phyloP scores from a whole-genome alignment of 2,888 invertebrate genomes.

The Microctonus aethiopoides region DNA sequence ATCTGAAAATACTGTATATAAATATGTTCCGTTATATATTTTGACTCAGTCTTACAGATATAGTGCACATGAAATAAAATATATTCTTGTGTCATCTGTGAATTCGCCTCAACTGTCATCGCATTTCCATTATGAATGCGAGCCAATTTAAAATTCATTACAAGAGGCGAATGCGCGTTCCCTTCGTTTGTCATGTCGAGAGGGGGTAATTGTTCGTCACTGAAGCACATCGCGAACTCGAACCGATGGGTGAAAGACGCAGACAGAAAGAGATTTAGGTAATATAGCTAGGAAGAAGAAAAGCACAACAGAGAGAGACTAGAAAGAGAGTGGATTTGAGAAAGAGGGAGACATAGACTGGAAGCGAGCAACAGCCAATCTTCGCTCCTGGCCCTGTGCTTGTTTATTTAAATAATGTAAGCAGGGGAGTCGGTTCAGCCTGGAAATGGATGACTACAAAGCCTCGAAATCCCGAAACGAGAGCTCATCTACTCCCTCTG shows the following conservation, averaged over 20 bases:
- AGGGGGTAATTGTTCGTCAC: slow-evolving; percentile 66
- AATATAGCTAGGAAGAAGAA: background rate
- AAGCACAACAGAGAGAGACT: slow-evolving; percentile 23
- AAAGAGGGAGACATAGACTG: slow-evolving; percentile 39
- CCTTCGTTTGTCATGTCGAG: slow-evolving; percentile 47
- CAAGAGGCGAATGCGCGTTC: slow-evolving; percentile 46
- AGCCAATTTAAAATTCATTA: slow-evolving; percentile 67
- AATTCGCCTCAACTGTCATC: slow-evolving; percentile 47
- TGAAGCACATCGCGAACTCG: slow-evolving; percentile 44
- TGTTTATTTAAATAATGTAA: slow-evolving; percentile 67
- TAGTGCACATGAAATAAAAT: slow-evolving; percentile 11
- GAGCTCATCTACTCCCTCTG: slow-evolving; percentile 7
- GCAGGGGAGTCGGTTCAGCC: slow-evolving; percentile 44
- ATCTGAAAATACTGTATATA: too few relatives aligned
- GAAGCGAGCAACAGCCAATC: slow-evolving; percentile 50
- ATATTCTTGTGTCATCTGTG: slow-evolving; percentile 37
- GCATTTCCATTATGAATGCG: slow-evolving; percentile 62
- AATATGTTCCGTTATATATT: too few relatives aligned
- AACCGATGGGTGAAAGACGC: slow-evolving; percentile 32
- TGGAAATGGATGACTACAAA: slow-evolving; percentile 65
- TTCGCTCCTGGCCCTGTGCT: slow-evolving; percentile 45
- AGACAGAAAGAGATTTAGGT: slow-evolving; percentile 29
- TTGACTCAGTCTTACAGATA: too few relatives aligned
- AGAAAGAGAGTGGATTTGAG: slow-evolving; percentile 22
- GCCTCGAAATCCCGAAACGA: slow-evolving; percentile 56